Evolutionary conservation across 1,140 invertebrate genomes (phyloP), one percentile per base, ranked within the genome.

Genomic region (Drosophila triauraria): DNA sequence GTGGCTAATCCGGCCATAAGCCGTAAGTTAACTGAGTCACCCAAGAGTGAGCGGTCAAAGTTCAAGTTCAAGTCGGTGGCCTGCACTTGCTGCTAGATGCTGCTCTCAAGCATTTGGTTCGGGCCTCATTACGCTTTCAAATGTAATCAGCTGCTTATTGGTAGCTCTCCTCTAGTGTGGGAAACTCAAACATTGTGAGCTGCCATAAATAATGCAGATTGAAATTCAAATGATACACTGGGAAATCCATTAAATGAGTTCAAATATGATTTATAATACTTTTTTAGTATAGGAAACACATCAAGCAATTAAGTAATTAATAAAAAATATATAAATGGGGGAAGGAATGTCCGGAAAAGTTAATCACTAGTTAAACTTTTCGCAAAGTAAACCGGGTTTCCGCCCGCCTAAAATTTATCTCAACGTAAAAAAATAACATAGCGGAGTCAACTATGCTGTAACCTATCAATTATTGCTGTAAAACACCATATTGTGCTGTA

Each of bases 51-150:
- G 60, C 71, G 65, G 61, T 63, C 56, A 82, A 74, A 85, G 77
- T 72, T 81, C 82, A 85, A 58, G 77, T 64, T 58, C 62, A 78
- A 56, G 53, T 8, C 46, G 54, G 10, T 30, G 44, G 25, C 13
- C 53, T 60, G 53, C 53, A 59, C 67, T 71, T 59, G 15, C 20
- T 69, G 62, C 67, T n/a, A n/a, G n/a, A n/a, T n/a, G n/a, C 54
- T 63, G 8, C 67, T 20, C 58, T 4, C 53, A 17, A 50, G 51
- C 53, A 42, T 38, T 70, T 23, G 30, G 15, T 10, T 44, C 6
- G 12, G 32, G 9, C 46, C 68, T 43, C 48, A 72, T 72, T 72
- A 51, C 20, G 20, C 30, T 72, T 72, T 42, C 68, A 72, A 74
- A 74, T 74, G 30, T 17, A 74, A 74, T 70, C 67, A 72, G 38